A percentile compares a stretch with the other conserved stretches of the same genome.
These are phyloP conservation scores for Xiphophorus maculatus DNA, from an alignment of 2,113 vertebrate genomes.

Conservation along the genomic window DNA sequence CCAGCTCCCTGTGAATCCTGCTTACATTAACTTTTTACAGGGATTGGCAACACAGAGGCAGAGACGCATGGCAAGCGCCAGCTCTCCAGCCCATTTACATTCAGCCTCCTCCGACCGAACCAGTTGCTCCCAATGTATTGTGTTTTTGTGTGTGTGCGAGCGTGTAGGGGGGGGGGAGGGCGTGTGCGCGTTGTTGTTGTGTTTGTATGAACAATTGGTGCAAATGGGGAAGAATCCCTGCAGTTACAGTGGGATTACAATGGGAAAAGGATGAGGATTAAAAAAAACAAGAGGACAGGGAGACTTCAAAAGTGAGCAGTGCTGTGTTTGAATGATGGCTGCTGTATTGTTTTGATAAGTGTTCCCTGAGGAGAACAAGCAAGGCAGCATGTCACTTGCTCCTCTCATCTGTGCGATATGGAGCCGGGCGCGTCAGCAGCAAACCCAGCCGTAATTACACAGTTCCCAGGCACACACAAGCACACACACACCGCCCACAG, in stretches of 20 bases:
- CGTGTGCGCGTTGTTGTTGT: slow-evolving; percentile 54
- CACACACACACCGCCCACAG: background rate
- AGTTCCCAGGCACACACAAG: background rate
- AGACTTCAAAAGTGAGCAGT: slow-evolving; percentile 63
- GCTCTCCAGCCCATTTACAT: slow-evolving; percentile 57
- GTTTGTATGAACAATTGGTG: slow-evolving; percentile 56
- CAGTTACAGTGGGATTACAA: slow-evolving; percentile 60
- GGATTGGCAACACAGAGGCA: slow-evolving; percentile 79
- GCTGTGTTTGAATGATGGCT: slow-evolving; percentile 67
- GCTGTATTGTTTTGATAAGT: slow-evolving; percentile 74
- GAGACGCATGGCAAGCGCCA: slow-evolving; percentile 65
- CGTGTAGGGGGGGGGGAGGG: too few species aligned
- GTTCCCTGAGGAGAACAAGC: slow-evolving; percentile 69
- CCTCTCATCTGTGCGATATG: slow-evolving; percentile 51
- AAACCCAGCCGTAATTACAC: slow-evolving; percentile 46
- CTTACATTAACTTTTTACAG: slow-evolving; percentile 85
- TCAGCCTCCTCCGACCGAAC: slow-evolving; percentile 47
- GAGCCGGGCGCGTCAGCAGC: slow-evolving; percentile 15
- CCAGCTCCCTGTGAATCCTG: slow-evolving; percentile 81
- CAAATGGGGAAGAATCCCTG: slow-evolving; percentile 52
- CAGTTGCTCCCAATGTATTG: slow-evolving; percentile 47
- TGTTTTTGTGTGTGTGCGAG: slow-evolving; percentile 38
- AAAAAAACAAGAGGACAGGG: slow-evolving; percentile 55
- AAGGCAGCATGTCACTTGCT: slow-evolving; percentile 58
- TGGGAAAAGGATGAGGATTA: slow-evolving; percentile 41